These are phyloP conservation scores for Tinamus guttatus DNA, from an alignment of 2,113 vertebrate genomes.

Conservation along the genomic window DNA sequence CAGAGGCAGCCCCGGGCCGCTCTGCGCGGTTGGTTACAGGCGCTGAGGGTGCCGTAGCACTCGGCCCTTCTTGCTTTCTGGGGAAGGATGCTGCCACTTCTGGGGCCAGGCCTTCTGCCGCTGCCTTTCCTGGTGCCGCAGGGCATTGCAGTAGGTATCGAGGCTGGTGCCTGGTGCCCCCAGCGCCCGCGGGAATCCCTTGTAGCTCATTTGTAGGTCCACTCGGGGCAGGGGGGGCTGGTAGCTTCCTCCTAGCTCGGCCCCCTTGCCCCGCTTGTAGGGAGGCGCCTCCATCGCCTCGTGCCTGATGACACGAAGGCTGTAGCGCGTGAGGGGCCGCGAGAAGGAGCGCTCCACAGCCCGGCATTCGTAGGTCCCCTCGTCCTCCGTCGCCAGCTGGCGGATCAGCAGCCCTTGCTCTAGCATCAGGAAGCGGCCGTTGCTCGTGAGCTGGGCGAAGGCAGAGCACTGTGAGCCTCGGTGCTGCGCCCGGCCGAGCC, in stretches of 20 bases:
- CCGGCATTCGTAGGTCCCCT: slow-evolving; percentile 80
- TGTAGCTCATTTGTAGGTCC: slow-evolving; percentile 71
- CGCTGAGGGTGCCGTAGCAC: slow-evolving; percentile 79
- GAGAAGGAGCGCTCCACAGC: slow-evolving; percentile 79
- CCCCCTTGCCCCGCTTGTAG: not conserved
- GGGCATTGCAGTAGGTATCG: slow-evolving; percentile 83
- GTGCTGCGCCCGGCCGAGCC: not conserved
- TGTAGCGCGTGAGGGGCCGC: slow-evolving; percentile 76
- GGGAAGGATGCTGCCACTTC: slow-evolving; percentile 79
- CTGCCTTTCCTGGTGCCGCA: slow-evolving; percentile 83
- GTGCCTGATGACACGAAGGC: slow-evolving; percentile 76
- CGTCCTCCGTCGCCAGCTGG: slow-evolving; percentile 71
- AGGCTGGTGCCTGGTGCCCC: slow-evolving; percentile 71
- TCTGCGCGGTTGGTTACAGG: not conserved
- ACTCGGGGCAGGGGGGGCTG: not conserved
- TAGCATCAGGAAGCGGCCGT: slow-evolving; percentile 61
- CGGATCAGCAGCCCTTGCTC: slow-evolving; percentile 84
- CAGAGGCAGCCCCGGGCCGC: not conserved
- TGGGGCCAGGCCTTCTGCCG: slow-evolving; percentile 80
- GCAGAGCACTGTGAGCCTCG: rapidly evolving
- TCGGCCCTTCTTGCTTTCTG: slow-evolving; percentile 78
- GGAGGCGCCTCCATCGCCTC: slow-evolving; percentile 46
- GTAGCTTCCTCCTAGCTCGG: slow-evolving; percentile 35
- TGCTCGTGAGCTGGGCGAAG: slow-evolving; percentile 59
- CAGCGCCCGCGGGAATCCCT: slow-evolving; percentile 73